Base-by-base conservation (phyloP, 37 sponge, comb jelly and placozoan genomes). In the Diacarnus erythraeanus region DNA sequence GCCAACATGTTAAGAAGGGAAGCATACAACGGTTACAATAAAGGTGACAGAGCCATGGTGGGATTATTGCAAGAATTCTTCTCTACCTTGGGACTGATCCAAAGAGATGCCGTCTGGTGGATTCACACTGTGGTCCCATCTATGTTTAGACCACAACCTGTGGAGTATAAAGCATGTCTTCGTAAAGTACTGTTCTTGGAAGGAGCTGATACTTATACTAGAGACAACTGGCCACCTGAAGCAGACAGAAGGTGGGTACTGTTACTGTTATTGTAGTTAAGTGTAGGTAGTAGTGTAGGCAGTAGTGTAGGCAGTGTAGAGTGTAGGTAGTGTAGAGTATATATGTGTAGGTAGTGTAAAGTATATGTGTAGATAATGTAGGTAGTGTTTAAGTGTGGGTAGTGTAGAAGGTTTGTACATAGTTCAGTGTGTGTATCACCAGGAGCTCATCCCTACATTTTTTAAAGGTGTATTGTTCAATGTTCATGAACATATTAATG, bases 151-250 rank as follows among this genome's bases (percentile, higher is more conserved):
- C 83, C 90, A 15, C 87, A 85, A 40, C 86, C 89, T 15, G 71
- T 59, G 27, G 87, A 80, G 56, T 94, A 94, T 65, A 94, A 82
- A 71, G 23, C 73, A 9, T 89, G 90, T 66, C 73, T 97, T 22
- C 73, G 82, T 15, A 94, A 94, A 61, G 83, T 91, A 1, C 79
- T 97, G 37, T 97, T 97, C 57, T 58, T 93, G 75, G 94, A 97
- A 38, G 59, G 86, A 37, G 64, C 75, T 39, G 94, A 91, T 56
- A 26, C 81, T n/a, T 97, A 96, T 59, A 39, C 64, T 43, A 94
- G 84, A 38, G 97, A 97, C 69, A 93, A 88, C 72, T 97, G 97
- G 97, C 94, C 94, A 0, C 83, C 87, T 47, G 97, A 97, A 70
- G 38, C 35, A 58, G 97, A 97, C 34, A 80, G 92, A 68, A 69